phyloP scores from a whole-genome alignment of 2,888 invertebrate species.

The Aporophyla lueneburgensis region DNA sequence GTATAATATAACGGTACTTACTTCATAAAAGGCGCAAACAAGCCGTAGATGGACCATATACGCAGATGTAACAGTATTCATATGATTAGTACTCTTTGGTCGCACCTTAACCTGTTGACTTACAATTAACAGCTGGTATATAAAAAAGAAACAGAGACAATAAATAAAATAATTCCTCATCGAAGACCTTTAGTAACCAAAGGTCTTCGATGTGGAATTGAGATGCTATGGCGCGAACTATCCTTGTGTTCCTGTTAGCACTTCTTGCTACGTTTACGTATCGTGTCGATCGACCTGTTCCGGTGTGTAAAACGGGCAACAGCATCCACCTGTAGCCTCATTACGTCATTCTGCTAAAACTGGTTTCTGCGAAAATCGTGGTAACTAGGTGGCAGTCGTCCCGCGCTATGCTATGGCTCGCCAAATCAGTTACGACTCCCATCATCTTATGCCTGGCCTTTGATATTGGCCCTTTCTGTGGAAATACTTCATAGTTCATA shows the following conservation, averaged over 20 bases:
- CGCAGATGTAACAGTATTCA: slow-evolving; percentile 40
- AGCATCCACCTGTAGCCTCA: slow-evolving; percentile 39
- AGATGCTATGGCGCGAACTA: not conserved
- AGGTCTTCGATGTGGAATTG: slow-evolving; percentile 69
- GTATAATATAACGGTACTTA: slow-evolving; percentile 62
- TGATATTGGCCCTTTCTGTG: not conserved
- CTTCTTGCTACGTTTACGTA: slow-evolving; percentile 31
- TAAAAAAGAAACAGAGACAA: slow-evolving; percentile 90
- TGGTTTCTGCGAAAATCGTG: slow-evolving; percentile 26
- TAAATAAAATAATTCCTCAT: slow-evolving; percentile 94
- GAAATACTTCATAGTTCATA: not conserved
- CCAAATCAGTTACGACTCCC: not conserved
- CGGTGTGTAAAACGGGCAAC: slow-evolving; percentile 11
- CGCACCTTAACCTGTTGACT: slow-evolving; percentile 69
- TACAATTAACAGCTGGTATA: slow-evolving; percentile 9
- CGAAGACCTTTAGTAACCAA: slow-evolving; percentile 91
- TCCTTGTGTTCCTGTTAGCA: slow-evolving; percentile 15
- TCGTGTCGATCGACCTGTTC: slow-evolving; percentile 3
- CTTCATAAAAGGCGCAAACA: slow-evolving; percentile 56
- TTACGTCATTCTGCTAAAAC: slow-evolving; percentile 47
- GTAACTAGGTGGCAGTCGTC: slow-evolving; percentile 7
- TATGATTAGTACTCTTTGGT: slow-evolving; percentile 63
- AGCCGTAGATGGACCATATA: slow-evolving; percentile 22
- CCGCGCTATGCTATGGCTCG: not conserved
- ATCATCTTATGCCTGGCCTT: not conserved